These are phyloP conservation scores for Platichthys flesus DNA, from an alignment of 2,113 vertebrate genomes.

Conservation along the genomic window DNA sequence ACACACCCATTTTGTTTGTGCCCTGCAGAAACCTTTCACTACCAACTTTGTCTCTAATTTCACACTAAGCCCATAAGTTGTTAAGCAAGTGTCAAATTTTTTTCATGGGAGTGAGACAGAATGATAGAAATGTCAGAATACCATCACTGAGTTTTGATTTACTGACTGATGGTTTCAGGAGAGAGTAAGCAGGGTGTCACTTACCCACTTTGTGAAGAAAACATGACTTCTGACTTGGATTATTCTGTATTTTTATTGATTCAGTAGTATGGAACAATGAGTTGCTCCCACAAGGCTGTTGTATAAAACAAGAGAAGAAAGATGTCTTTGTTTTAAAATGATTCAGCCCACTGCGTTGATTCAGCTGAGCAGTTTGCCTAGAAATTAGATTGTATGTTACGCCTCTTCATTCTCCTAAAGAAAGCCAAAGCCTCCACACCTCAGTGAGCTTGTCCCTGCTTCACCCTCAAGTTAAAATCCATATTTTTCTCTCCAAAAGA, in stretches of 20 bases:
- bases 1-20: conserved; percentile 16
- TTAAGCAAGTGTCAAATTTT: neutral
- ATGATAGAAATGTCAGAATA: too few species aligned
- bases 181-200: neutral
- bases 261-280: conserved; percentile 14
- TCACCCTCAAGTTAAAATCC: conserved; percentile 21
- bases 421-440: conserved; percentile 24
- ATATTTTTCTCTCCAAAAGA: neutral
- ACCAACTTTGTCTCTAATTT: neutral
- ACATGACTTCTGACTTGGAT: neutral
- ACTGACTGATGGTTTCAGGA: neutral
- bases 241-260: conserved; percentile 14
- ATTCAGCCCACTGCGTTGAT: conserved; percentile 45
- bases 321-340: conserved; percentile 38
- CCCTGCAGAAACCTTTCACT: conserved; percentile 16
- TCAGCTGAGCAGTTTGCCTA: conserved; percentile 34
- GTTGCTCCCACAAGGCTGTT: conserved; percentile 27
- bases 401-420: conserved; percentile 17
- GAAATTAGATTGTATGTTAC: conserved; percentile 9
- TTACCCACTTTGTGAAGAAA: neutral
- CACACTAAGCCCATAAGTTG: neutral
- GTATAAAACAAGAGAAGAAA: conserved; percentile 36
- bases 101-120: neutral
- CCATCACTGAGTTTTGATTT: neutral
- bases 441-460: conserved; percentile 12